Base-by-base conservation (phyloP, 2,888 invertebrate genomes). In the Ennomos quercinarius region DNA sequence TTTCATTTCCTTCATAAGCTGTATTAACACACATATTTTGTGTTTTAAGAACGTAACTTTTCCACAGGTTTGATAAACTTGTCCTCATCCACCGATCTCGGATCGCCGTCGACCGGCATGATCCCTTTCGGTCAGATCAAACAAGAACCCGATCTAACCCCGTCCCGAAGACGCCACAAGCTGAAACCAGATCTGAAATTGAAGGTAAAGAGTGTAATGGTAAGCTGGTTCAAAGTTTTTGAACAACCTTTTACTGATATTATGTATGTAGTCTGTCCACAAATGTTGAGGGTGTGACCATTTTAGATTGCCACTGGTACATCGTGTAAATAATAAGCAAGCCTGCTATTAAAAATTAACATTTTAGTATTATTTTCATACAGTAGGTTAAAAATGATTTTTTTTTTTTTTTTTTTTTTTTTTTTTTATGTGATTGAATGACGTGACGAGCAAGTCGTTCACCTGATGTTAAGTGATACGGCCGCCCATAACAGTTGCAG, bases 131-230 rank as follows among this genome's bases (percentile, higher is more conserved):
- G 90, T 4, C 87, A 89, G 61, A 93, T 93, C 61, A 93, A 93
- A 50, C 89, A 88, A 53, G 91, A 94, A 64, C 94, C 94, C 6
- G 94, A 94, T 55, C 80, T 93, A 36, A 94, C 95, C 35, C 95
- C 96, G 0, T 94, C 95, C 0, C 94, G 96, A 57, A 95, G 97
- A 72, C 96, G 97, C 72, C 95, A 96, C 64, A 98, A 98, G 87
- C 90, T 97, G 50, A 98, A 98, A 79, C 97, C 97, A 9, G 98
- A 98, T 86, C 92, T 98, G 51, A 98, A 98, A 92, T 93, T 99
- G 61, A 93, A 93, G 87, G 93, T 92, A 80, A 70, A 68, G 56
- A 68, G 60, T 61, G 60, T 61, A 27, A 61, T 61, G 60, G 35
- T 60, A 43, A 57, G 57, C 57, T 57, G 61, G 61, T 61, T 61